Base-by-base conservation (phyloP, 92 coral and sea anemone genomes). In the Epizoanthus illoricatus region DNA sequence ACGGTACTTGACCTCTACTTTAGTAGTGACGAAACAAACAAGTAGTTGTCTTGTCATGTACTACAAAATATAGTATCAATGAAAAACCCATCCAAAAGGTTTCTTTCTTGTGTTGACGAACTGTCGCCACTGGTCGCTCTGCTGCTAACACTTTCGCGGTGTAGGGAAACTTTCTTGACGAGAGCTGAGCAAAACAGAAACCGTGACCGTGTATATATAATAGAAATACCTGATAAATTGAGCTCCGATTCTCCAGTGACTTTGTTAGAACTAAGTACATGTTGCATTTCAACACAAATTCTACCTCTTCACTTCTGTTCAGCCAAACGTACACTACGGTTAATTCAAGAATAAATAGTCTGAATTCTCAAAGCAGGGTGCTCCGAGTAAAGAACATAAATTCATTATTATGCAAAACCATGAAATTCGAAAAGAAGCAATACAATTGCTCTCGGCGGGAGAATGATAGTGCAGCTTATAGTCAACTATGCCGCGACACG, bases 341-440 rank as follows among this genome's bases (percentile, higher is more conserved):
- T 0, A 43, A 16, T 47, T 71, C 76, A 33, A 47, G 76, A 71
- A 71, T 24, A 5, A 55, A n/a, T 57, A 4, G 36, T 71, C 47
- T 71, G 36, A 7, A 67, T 18, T 18, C 55, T 45, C 55, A 11
- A 45, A 24, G 20, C 76, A 21, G 59, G 59, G 76, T 71, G 59
- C 39, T 41, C 24, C 16, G 58, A 47, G 21, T 10, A 47, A 71
- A 49, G 47, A 71, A 3, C 15, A 41, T n/a, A 70, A 16, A 17
- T 8, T 41, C 23, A 28, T 71, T 43, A 47, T 71, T 71, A 71
- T 71, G 76, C 76, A 71, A 71, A 71, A 71, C 52, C 76, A 47
- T 13, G 76, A 71, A 71, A 49, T 9, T 24, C 16, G 52, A 71
- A 71, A 18, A 15, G 60, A 71, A 71, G 59, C 10, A 16, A 49